phyloP scores from a whole-genome alignment of 2,888 invertebrate species.

The Acanthopleura granulata region DNA sequence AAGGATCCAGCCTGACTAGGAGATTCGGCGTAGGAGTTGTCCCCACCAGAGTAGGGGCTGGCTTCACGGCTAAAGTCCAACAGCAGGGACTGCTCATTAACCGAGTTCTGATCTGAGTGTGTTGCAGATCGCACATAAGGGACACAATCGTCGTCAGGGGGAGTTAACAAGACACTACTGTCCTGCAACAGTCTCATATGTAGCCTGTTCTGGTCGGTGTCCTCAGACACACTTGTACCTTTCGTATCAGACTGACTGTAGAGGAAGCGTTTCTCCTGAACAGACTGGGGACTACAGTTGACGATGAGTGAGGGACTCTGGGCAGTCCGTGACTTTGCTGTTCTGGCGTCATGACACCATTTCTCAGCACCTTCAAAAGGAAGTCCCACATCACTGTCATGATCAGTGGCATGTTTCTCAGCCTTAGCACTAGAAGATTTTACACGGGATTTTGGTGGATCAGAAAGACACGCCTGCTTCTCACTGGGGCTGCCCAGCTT shows the following conservation, averaged over 20 bases:
- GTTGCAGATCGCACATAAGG: slow-evolving; percentile 5
- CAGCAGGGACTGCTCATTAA: not conserved
- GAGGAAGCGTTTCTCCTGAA: slow-evolving; percentile 46
- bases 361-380: slow-evolving; percentile 12
- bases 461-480: slow-evolving; percentile 31
- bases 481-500: slow-evolving; percentile 29
- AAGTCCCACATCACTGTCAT: not conserved
- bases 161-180: slow-evolving; percentile 50
- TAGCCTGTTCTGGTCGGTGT: not conserved
- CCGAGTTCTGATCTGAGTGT: not conserved
- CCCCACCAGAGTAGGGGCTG: not conserved
- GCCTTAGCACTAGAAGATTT: not conserved
- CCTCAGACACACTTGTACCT: not conserved
- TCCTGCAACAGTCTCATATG: slow-evolving; percentile 18
- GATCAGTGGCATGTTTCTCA: not conserved
- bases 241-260: not conserved
- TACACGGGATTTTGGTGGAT: slow-evolving; percentile 19
- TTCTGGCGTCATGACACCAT: slow-evolving; percentile 15
- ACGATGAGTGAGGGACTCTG: slow-evolving; percentile 48
- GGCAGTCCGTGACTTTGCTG: slow-evolving; percentile 3
- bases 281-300: slow-evolving; percentile 54
- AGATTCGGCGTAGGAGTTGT: not conserved
- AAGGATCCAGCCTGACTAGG: slow-evolving; percentile 12
- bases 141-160: slow-evolving; percentile 44
- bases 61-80: not conserved